Evolutionary conservation across 1,140 invertebrate species (phyloP).

Genomic region (Drosophila leontia): DNA sequence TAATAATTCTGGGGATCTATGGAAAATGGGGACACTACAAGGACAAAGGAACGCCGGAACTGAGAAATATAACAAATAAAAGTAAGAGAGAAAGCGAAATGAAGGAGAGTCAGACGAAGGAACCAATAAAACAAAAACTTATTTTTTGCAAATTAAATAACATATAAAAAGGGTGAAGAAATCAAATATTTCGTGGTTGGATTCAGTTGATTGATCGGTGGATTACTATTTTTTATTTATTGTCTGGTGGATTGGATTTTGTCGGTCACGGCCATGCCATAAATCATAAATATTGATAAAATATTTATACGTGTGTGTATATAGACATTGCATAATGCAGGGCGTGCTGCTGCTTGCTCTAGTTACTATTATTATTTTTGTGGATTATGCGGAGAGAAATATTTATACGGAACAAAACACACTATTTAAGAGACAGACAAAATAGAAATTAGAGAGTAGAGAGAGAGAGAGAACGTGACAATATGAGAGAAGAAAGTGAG

Average conservation of each 20-base stretch:
- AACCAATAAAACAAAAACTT: slow-evolving; percentile 34
- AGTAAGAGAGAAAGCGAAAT: slow-evolving; percentile 21
- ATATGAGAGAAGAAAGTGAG: slow-evolving; percentile 61
- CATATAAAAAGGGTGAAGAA: slow-evolving; percentile 39
- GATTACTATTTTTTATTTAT: slow-evolving; percentile 23
- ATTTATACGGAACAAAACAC: slow-evolving; percentile 66
- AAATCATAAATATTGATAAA: slow-evolving; percentile 66
- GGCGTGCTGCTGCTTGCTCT: slow-evolving; percentile 52
- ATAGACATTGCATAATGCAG: slow-evolving; percentile 74
- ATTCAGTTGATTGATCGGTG: slow-evolving; percentile 52
- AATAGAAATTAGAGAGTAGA: slow-evolving; percentile 42
- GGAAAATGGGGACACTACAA: slow-evolving; percentile 7
- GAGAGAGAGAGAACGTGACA: slow-evolving; percentile 28
- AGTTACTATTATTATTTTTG: slow-evolving; percentile 29
- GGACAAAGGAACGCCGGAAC: slow-evolving; percentile 33
- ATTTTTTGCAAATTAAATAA: slow-evolving; percentile 57
- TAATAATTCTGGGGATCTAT: not conserved
- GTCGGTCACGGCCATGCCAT: slow-evolving; percentile 72
- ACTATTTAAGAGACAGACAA: slow-evolving; percentile 64
- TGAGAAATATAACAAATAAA: slow-evolving; percentile 23
- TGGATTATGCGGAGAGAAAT: slow-evolving; percentile 26
- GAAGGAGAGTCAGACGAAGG: not conserved
- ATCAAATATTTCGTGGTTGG: slow-evolving; percentile 42
- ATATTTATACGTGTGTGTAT: slow-evolving; percentile 39
- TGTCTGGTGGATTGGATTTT: slow-evolving; percentile 36